Percentiles rank a stretch among this genome's conserved stretches.
phyloP scores from a whole-genome alignment of 2,888 invertebrate species.

The Drosophila planitibia region DNA sequence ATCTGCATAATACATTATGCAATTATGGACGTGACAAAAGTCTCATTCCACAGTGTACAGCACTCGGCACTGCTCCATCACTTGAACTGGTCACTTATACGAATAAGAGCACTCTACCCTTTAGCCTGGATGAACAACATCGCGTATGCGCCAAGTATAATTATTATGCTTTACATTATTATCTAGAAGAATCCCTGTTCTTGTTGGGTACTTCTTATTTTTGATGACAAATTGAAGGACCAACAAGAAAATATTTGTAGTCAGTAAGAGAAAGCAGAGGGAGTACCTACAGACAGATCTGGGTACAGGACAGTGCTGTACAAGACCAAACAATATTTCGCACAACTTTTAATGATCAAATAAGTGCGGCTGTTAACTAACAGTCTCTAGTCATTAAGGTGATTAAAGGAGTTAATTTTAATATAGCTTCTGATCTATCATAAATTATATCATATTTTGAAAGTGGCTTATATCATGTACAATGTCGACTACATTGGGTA shows the following conservation, averaged over 20 bases:
- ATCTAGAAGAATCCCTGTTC: background rate
- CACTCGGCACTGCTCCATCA: constrained; percentile 10
- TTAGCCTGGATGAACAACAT: constrained; percentile 20
- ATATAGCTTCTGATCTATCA: background rate
- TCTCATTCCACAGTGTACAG: constrained; percentile 26
- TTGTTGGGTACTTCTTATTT: background rate
- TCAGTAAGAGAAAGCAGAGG: background rate
- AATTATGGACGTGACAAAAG: constrained; percentile 78
- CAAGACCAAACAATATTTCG: background rate
- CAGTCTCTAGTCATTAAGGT: background rate
- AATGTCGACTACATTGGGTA: constrained; percentile 19
- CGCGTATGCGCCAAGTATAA: constrained; percentile 47
- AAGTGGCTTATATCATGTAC: constrained; percentile 17
- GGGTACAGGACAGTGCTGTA: background rate
- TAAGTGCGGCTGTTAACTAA: background rate
- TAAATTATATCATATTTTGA: constrained; percentile 9
- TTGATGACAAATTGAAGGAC: background rate
- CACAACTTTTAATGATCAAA: too few relatives aligned
- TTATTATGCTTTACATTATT: background rate
- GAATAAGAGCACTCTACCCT: constrained; percentile 2
- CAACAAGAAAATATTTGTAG: background rate
- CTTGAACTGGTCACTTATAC: constrained; percentile 12
- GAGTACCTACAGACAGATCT: background rate
- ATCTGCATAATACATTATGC: constrained; percentile 79
- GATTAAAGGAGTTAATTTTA: background rate